Percentiles rank a stretch among this genome's conserved stretches.
These are phyloP conservation scores for Scolopax rusticola DNA, from an alignment of 2,797 vertebrate genomes.

Conservation along the genomic window DNA sequence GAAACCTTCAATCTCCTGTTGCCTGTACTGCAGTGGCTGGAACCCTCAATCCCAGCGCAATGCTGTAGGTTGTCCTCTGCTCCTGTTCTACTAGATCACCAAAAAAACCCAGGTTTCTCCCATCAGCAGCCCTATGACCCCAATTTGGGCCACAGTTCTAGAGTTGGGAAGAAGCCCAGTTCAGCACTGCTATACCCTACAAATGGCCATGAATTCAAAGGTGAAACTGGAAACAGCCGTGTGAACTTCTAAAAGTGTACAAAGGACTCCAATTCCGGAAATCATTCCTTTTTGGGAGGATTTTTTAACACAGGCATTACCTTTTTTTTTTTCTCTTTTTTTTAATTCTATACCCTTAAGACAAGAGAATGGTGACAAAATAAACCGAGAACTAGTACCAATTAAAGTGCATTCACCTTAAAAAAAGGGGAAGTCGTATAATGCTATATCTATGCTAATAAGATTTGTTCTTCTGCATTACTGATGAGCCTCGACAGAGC, in stretches of 20 bases:
- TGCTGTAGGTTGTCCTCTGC: not conserved
- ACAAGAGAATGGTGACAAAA: not conserved
- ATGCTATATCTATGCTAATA: not conserved
- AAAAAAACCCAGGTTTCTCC: accelerated
- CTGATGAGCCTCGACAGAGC: not conserved
- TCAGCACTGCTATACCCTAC: accelerated
- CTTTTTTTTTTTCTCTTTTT: not conserved
- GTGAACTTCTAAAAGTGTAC: not conserved
- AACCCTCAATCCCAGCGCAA: not conserved
- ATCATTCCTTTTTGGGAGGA: not conserved
- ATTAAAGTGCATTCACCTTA: not conserved
- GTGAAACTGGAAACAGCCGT: not conserved
- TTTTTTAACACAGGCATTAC: not conserved
- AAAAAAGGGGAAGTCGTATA: not conserved
- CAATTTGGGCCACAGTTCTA: not conserved
- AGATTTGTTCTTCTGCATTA: not conserved
- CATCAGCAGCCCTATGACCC: not conserved
- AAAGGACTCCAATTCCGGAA: not conserved
- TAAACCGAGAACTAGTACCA: not conserved
- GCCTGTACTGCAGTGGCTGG: not conserved
- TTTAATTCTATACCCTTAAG: not conserved
- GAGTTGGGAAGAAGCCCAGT: not conserved
- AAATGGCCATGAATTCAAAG: not conserved
- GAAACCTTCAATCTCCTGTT: not conserved
- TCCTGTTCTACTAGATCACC: not conserved